Conservation (phyloP, 2,113 vertebrate genomes). For the Oncorhynchus masou region DNA sequence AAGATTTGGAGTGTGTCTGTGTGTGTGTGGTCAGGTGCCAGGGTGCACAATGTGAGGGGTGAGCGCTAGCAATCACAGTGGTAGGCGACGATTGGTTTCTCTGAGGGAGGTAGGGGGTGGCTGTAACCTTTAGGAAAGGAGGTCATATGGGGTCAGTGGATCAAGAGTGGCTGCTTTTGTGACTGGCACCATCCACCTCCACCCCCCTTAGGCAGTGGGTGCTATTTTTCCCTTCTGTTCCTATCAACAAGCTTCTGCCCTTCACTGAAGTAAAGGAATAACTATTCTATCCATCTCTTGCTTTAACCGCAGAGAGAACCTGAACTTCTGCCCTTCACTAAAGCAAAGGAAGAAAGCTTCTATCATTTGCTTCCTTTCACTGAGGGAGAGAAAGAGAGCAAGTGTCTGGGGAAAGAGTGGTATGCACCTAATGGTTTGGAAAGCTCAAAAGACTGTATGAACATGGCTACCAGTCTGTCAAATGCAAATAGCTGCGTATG, state of each 20-base stretch:
- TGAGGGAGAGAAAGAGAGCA: neutral
- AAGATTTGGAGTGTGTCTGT: conserved; percentile 54
- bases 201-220: conserved; percentile 34
- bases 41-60: conserved; percentile 7
- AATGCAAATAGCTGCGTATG: conserved; percentile 17
- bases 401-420: neutral
- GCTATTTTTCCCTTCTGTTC: neutral
- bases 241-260: neutral
- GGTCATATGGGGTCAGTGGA: conserved; percentile 55
- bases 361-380: neutral
- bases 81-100: neutral
- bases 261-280: neutral
- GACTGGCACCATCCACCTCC: conserved; percentile 5
- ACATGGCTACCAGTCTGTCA: neutral
- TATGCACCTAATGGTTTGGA: conserved; percentile 9
- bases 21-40: conserved; percentile 52
- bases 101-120: conserved; percentile 30
- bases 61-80: neutral
- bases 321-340: no score
- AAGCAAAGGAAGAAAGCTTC: no score
- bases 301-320: no score
- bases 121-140: conserved; percentile 56
- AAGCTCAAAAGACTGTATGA: neutral
- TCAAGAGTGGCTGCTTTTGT: conserved; percentile 27
- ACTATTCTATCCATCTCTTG: no score